A percentile compares a stretch with the other conserved stretches of the same genome.
Evolutionary conservation across 1,140 invertebrate genomes (phyloP).

Genomic region (Plectrocnemia conspersa): DNA sequence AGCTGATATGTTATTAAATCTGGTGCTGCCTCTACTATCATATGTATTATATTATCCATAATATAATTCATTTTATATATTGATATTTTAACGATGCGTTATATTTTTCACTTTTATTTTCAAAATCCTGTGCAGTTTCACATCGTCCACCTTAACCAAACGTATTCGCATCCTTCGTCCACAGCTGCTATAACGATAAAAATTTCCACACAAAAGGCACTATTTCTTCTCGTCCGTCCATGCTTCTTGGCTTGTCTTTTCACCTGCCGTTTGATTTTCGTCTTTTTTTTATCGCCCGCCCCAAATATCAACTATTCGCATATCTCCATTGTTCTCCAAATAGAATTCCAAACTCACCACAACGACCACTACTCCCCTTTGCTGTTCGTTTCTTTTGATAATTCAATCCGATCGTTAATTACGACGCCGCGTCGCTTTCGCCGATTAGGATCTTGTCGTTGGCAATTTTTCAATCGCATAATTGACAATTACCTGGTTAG

Average conservation of each 20-base stretch:
- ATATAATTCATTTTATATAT: too few species aligned
- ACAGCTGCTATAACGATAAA: slow-evolving; percentile 25
- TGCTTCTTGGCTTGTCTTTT: slow-evolving; percentile 19
- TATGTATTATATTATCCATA: too few species aligned
- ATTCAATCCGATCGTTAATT: slow-evolving; percentile 7
- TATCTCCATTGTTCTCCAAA: background rate
- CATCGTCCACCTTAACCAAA: slow-evolving; percentile 5
- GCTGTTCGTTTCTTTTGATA: background rate
- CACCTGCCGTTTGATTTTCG: slow-evolving; percentile 18
- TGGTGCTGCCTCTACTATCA: too few species aligned
- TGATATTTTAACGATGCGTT: too few species aligned
- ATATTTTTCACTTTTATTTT: too few species aligned
- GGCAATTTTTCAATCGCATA: too few species aligned
- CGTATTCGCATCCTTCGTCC: slow-evolving; percentile 6
- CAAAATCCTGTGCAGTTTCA: too few species aligned
- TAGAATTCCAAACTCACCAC: background rate
- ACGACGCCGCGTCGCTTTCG: too few species aligned
- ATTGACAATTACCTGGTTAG: too few species aligned
- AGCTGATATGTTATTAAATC: too few species aligned
- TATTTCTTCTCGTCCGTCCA: slow-evolving; percentile 27
- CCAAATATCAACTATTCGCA: background rate
- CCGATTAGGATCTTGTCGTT: too few species aligned
- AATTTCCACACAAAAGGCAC: slow-evolving; percentile 31
- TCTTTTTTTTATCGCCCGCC: background rate
- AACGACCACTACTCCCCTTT: background rate